Evolutionary conservation across 64 coral and sea anemone genomes (phyloP), one percentile per base, ranked within the genome.

Genomic region (Actinia equina): DNA sequence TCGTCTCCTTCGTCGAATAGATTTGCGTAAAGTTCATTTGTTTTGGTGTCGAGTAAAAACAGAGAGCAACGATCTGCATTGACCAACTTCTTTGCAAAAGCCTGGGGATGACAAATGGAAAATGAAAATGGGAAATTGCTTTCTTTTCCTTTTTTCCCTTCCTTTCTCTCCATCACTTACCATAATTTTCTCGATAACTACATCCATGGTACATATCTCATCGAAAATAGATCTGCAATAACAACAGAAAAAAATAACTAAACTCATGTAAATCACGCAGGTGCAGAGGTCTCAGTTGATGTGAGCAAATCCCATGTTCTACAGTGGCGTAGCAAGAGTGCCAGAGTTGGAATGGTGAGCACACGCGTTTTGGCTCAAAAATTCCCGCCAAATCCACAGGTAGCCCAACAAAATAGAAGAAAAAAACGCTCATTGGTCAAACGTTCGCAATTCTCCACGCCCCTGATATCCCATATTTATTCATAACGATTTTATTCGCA

Each of bases 171-270:
- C 1, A 25, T 13, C 44, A 83, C 95, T 51, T 71, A 93, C 97
- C 97, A 99, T 99, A 13, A 99, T 95, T 85, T 99, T 99, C 62
- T 92, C 93, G 64, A 99, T 95, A 3, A 99, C 97, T 5, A 92
- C 88, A 83, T 99, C 93, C 93, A 99, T 95, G 25, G 93, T 99
- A 86, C 88, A 91, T 43, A 99, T 84, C 90, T 99, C 97, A 65
- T 99, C 97, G 77, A 99, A 99, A 51, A 99, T 93, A 0, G 93
- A 95, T 69, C 97, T 99, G 77, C 69, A 41, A 37, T 5, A 15
- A 74, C 12, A 26, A 37, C 23, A 30, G 3, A 65, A n/a, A n/a
- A 57, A 2, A 7, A 16, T 57, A 57, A 57, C 2, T 57, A 11
- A 4, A 23, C n/a, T 49, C 7, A 49, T 49, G 7, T 6, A 49